A percentile compares a stretch with the other conserved stretches of the same genome.
These are phyloP conservation scores for Chelidonichthys spinosus DNA, from an alignment of 2,797 vertebrate species.

Conservation along the genomic window DNA sequence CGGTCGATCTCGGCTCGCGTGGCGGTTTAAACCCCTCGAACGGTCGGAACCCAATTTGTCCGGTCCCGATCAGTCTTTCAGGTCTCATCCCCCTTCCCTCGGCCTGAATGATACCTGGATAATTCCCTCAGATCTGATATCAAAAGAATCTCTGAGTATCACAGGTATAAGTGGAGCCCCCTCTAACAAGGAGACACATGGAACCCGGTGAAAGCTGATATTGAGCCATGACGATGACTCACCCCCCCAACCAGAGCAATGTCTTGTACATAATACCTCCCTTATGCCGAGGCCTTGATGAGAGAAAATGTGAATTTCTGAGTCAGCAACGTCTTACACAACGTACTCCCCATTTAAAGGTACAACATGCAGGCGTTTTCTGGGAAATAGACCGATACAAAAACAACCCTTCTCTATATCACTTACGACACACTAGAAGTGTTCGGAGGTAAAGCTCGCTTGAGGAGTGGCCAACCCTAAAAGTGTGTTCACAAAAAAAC, in stretches of 20 bases:
- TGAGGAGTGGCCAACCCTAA: too few species aligned
- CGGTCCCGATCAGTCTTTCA: conserved; percentile 24
- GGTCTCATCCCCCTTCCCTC: neutral
- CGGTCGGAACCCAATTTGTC: conserved; percentile 5
- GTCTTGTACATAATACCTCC: conserved; percentile 40
- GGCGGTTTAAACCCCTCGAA: conserved; percentile 7
- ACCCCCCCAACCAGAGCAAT: conserved; percentile 42
- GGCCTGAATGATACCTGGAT: conserved; percentile 47
- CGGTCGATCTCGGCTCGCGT: conserved; percentile 8
- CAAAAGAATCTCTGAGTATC: conserved; percentile 42
- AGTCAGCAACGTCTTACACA: conserved; percentile 59
- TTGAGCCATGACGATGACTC: conserved; percentile 59
- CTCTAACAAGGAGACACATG: conserved; percentile 29
- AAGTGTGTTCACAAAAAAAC: too few species aligned
- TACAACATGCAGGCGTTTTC: too few species aligned
- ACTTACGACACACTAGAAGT: too few species aligned
- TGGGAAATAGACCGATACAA: too few species aligned
- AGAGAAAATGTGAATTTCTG: conserved; percentile 59
- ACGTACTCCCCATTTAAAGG: conserved; percentile 26
- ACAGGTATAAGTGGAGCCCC: conserved; percentile 47
- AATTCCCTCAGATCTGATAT: conserved; percentile 63
- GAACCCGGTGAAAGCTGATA: conserved; percentile 47
- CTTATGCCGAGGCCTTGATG: conserved; percentile 36
- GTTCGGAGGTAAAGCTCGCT: too few species aligned
- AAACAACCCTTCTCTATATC: too few species aligned